Base-by-base conservation (phyloP, 2,888 invertebrate species). In the Sturmia bella region DNA sequence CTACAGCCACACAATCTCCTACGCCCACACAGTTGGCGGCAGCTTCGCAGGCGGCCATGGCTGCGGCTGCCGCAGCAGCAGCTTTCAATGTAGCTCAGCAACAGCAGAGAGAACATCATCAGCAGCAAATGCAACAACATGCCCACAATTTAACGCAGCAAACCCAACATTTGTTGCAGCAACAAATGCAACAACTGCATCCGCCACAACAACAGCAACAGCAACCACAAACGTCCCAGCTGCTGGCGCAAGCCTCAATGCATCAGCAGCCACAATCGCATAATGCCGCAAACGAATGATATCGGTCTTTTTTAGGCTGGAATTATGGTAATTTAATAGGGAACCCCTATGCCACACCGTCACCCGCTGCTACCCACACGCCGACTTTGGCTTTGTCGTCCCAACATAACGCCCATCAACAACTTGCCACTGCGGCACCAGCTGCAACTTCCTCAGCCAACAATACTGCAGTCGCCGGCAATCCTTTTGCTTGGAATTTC, bases 11-110 rank as follows among this genome's bases (percentile, higher is more conserved):
- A 39, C 91, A 91, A 86, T 92, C 93, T 88, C 92, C 93, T 85
- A 92, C 93, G 87, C 92, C 92, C 86, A 90, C 93, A 84, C 91
- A 92, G 89, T 86, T 90, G 45, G 92, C 92, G 89, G 92, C 92
- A 81, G 92, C 93, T 17, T 89, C 91, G 13, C 89, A 89, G 84
- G 89, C 89, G 21, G 91, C 91, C 11, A 89, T 89, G 87, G 90
- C 91, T 84, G 89, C 90, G 90, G 91, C 92, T 87, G 90, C 91
- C 37, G 90, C 90, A 19, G 90, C 91, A 12, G 89, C 89, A 12
- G 89, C 88, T 12, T 88, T 87, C 50, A 89, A 89, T 56, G 89
- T 87, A 59, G 89, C 89, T 32, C 89, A 89, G 68, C 88, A 88
- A 1, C 89, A 88, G 2, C 87, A 88, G 68, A 85, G 88, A 0